A percentile compares a stretch with the other conserved stretches of the same genome.
These are phyloP conservation scores for Galerucella calmariensis DNA, from an alignment of 2,888 invertebrate genomes.

Conservation along the genomic window DNA sequence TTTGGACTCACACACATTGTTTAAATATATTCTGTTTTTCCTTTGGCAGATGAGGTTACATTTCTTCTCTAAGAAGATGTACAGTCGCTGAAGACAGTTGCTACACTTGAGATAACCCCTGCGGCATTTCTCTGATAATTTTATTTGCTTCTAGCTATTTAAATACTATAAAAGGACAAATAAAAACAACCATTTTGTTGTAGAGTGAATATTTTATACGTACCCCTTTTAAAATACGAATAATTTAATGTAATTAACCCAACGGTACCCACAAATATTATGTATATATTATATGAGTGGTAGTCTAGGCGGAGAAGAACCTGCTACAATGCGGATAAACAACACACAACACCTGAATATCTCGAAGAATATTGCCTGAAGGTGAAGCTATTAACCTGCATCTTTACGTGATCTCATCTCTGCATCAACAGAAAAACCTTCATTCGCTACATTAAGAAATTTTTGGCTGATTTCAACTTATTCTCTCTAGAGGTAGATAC, in stretches of 20 bases:
- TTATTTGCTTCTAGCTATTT: too few relatives aligned
- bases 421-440: constrained; percentile 36
- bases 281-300: constrained; percentile 22
- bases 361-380: constrained; percentile 34
- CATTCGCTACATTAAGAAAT: constrained; percentile 31
- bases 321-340: constrained; percentile 50
- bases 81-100: too few relatives aligned
- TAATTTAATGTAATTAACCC: constrained; percentile 10
- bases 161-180: too few relatives aligned
- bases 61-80: too few relatives aligned
- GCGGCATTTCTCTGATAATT: too few relatives aligned
- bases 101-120: too few relatives aligned
- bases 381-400: constrained; percentile 47
- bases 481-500: constrained; percentile 7
- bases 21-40: too few relatives aligned
- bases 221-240: too few relatives aligned
- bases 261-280: constrained; percentile 4
- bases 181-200: too few relatives aligned
- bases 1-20: too few relatives aligned
- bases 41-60: too few relatives aligned
- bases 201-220: too few relatives aligned
- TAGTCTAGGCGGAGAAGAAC: constrained; percentile 40
- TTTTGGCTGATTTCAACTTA: constrained; percentile 14
- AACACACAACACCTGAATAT: constrained; percentile 39
- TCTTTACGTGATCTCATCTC: constrained; percentile 43